These are phyloP conservation scores for Calliphora vicina DNA, from an alignment of 1,140 invertebrate genomes.

Conservation along the genomic window DNA sequence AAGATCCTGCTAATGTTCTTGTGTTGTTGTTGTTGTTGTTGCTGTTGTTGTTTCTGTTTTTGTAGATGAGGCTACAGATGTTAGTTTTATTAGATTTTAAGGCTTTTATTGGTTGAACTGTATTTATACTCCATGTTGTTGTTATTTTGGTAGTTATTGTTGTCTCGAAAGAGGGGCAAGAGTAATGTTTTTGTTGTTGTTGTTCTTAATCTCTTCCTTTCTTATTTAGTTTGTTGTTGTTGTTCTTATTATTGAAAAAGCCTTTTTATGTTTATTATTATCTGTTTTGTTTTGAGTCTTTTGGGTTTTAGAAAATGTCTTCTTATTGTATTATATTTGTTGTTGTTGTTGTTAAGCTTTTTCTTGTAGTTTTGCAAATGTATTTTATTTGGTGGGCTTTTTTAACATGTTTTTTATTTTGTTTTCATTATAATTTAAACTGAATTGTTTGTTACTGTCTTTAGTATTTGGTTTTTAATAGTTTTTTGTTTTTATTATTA, in stretches of 20 bases:
- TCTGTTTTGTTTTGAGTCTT: neutral
- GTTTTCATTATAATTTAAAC: too few species aligned
- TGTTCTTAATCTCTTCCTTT: neutral
- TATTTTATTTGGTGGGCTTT: neutral
- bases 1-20: neutral
- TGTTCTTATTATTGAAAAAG: neutral
- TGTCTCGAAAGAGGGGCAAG: neutral
- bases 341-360: too few species aligned
- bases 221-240: too few species aligned
- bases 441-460: too few species aligned
- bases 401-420: neutral
- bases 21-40: too few species aligned
- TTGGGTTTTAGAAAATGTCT: neutral
- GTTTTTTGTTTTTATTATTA: neutral
- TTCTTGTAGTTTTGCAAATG: neutral
- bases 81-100: neutral
- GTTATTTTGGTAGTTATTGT: neutral
- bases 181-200: too few species aligned
- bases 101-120: neutral
- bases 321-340: neutral
- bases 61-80: too few species aligned
- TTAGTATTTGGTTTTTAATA: neutral
- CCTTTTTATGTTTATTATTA: neutral
- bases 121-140: neutral
- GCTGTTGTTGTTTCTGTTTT: too few species aligned